Base-by-base conservation (phyloP, 2,113 vertebrate species). In the Callochromis pleurospilus region DNA sequence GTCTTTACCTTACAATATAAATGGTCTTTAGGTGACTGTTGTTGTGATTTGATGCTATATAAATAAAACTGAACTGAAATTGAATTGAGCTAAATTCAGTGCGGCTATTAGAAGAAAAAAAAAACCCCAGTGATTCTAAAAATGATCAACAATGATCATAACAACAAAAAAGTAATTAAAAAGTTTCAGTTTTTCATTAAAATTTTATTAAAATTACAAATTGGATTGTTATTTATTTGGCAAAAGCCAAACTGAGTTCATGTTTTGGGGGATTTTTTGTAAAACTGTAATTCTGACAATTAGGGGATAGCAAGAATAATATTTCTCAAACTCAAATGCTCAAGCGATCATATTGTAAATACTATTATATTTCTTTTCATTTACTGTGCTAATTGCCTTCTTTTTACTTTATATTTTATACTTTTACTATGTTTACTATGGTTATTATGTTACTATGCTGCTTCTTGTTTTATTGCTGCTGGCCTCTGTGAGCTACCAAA, bases 1-100 rank as follows among this genome's bases (percentile, higher is more conserved):
- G 55, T 60, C 56, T 60, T 33, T 10, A 60, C 5, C 29, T 60
- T 33, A 60, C 56, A 60, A 33, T 33, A 33, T 33, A 33, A 33
- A 60, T 19, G 9, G 17, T 6, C 5, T 62, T 19, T 29, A 62
- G 58, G 15, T 19, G 58, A 62, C 5, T 6, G 58, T 33, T 60
- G 29, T 60, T 33, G 58, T 62, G 5, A 62, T 62, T 60, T 62
- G 58, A 19, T 33, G 29, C 58, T 33, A 19, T 62, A 10, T 19
- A 33, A 62, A 62, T 62, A 62, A 62, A 62, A 62, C 58, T 62
- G 29, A 62, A 33, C 9, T 60, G 58, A 33, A 60, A 60, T 60
- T 31, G 26, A 60, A 60, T 11, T 60, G 15, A 33, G 9, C 58
- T 60, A 60, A 60, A 60, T 60, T 60, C 15, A 60, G 29, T 33